Base-by-base conservation (phyloP, 2,797 vertebrate species). In the Babyrousa celebensis region DNA sequence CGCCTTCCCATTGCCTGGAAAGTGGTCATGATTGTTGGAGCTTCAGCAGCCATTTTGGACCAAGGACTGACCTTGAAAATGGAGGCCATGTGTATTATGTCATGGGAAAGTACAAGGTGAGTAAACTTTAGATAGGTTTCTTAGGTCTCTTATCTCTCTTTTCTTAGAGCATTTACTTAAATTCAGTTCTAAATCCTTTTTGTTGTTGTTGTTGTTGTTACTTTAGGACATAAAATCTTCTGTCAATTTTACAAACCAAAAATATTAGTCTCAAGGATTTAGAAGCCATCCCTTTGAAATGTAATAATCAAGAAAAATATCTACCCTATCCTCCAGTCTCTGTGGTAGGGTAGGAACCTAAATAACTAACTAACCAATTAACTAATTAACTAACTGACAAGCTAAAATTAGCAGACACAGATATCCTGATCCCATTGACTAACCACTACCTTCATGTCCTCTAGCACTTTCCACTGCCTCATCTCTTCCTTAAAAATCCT, bases 51-150 rank as follows among this genome's bases (percentile, higher is more conserved):
- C 12, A 71, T 95, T 84, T 65, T 70, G 54, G 25, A 43, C 10
- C 56, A 91, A 90, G 23, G 80, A 92, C 79, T 85, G 20, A 43
- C 3, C 48, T 82, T 92, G 71, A 72, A 80, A 56, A 29, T 58
- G 63, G 40, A 90, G 43, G 8, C 1, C 2, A 25, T 67, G 12
- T 77, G 20, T 27, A 9, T 40, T 80, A 25, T 27, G 3, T 72
- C 27, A 79, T 54, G 14, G 32, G 48, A 72, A 83, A 79, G 27
- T 15, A 11, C 25, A 78, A 43, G 18, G 48, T 23, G 16, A 90
- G 9, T 18, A 56, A 67, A 62, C 6, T 79, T 89, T 63, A 83
- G 12, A 18, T 48, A 27, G 18, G 2, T 78, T 93, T 93, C 4
- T 87, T 71, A 36, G 63, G 9, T 12, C 32, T 32, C 23, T 36